Evolutionary conservation across 2,888 invertebrate genomes (phyloP).

Genomic region (Anodontia alba): DNA sequence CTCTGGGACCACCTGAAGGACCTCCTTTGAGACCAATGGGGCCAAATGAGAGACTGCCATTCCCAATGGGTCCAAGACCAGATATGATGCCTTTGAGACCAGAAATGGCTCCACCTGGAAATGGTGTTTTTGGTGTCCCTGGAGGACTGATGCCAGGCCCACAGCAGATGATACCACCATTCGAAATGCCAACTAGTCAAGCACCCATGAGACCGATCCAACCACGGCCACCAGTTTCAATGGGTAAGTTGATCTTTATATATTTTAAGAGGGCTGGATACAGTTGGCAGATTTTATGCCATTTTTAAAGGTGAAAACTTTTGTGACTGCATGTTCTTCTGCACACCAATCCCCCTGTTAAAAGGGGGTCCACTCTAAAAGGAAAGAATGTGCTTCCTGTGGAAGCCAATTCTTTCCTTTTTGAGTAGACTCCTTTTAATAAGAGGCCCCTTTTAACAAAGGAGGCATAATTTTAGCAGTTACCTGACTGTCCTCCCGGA

Average conservation of each 20-base stretch:
- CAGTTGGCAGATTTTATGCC: too few species aligned
- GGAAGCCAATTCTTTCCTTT: too few species aligned
- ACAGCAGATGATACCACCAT: neutral
- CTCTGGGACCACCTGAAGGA: conserved; percentile 13
- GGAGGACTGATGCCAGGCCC: neutral
- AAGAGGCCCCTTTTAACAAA: too few species aligned
- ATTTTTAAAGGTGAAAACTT: too few species aligned
- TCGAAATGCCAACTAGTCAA: neutral
- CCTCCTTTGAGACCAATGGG: conserved; percentile 21
- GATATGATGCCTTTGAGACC: conserved; percentile 11
- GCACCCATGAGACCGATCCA: neutral
- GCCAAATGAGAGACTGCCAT: neutral
- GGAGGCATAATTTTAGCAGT: too few species aligned
- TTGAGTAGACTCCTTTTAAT: too few species aligned
- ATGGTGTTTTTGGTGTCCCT: neutral
- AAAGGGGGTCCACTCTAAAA: too few species aligned
- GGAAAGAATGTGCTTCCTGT: too few species aligned
- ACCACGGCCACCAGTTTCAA: neutral
- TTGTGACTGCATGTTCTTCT: too few species aligned
- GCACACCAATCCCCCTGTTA: too few species aligned
- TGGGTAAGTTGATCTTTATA: conserved; percentile 6
- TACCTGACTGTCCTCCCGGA: too few species aligned
- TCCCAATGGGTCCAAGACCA: conserved; percentile 8
- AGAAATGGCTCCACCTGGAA: neutral
- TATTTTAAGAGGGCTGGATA: too few species aligned